These are phyloP conservation scores for Zaprionus africanus DNA, from an alignment of 1,140 invertebrate species.

Conservation along the genomic window DNA sequence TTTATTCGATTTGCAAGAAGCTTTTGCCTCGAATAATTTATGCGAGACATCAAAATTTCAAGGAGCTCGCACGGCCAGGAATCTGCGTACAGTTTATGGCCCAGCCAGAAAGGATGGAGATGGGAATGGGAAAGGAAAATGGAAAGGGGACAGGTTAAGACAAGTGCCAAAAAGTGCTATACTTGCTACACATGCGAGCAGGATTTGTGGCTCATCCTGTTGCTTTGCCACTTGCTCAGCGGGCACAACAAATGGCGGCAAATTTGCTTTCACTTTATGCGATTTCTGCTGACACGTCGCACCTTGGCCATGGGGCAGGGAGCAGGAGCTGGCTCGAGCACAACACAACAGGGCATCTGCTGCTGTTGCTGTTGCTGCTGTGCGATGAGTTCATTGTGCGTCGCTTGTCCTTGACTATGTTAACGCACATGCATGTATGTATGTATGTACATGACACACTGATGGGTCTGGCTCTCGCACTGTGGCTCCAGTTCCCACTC, in stretches of 20 bases:
- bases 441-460: slow-evolving; percentile 21
- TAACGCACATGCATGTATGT: slow-evolving; percentile 14
- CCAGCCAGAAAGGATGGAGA: neutral
- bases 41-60: slow-evolving; percentile 47
- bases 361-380: neutral
- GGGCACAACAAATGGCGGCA: slow-evolving; percentile 30
- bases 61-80: slow-evolving; percentile 18
- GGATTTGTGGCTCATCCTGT: slow-evolving; percentile 34
- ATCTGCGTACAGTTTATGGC: slow-evolving; percentile 6
- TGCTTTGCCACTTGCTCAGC: slow-evolving; percentile 32
- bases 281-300: slow-evolving; percentile 56
- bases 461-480: neutral
- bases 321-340: neutral
- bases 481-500: neutral
- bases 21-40: slow-evolving; percentile 48
- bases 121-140: neutral
- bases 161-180: slow-evolving; percentile 41
- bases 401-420: slow-evolving; percentile 51
- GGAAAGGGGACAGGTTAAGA: neutral
- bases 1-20: slow-evolving; percentile 53
- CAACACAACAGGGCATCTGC: neutral
- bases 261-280: slow-evolving; percentile 53
- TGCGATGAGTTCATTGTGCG: slow-evolving; percentile 49
- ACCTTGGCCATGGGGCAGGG: slow-evolving; percentile 35
- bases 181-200: slow-evolving; percentile 16